Evolutionary conservation across 35 echinoderm and acorn worm species (phyloP).

Genomic region (Acanthaster planci): DNA sequence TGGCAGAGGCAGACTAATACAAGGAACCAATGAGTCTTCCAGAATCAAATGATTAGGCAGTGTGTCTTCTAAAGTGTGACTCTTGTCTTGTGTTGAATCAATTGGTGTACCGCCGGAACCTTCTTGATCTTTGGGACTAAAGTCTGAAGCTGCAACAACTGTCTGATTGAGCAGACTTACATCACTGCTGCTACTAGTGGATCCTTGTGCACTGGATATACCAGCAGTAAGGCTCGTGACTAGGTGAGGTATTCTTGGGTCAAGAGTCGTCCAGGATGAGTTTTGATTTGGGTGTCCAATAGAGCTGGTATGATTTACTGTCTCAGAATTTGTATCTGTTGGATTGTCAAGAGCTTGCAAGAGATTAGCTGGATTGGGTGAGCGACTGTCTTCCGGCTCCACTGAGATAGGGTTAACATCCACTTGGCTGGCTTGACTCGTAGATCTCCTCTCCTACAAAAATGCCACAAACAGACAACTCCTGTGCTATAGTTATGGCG

Average conservation of each 20-base stretch:
- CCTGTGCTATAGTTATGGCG: too few species aligned
- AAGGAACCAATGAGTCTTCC: not conserved
- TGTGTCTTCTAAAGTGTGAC: not conserved
- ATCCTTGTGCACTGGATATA: not conserved
- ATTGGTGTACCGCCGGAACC: not conserved
- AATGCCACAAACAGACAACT: not conserved
- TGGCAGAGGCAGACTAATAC: not conserved
- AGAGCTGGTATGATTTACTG: too few species aligned
- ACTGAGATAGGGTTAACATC: not conserved
- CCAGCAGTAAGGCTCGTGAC: not conserved
- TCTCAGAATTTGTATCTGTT: not conserved
- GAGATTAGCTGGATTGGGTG: not conserved
- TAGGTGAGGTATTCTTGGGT: not conserved
- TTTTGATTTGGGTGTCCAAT: not conserved
- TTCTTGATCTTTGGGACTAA: not conserved
- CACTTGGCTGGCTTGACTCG: not conserved
- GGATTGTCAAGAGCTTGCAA: not conserved
- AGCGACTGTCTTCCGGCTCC: not conserved
- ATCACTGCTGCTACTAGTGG: conserved; percentile 56
- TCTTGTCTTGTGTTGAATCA: not conserved
- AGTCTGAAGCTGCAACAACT: conserved; percentile 42
- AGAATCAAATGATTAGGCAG: too few species aligned
- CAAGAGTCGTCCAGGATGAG: not conserved
- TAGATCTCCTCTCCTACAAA: conserved; percentile 3
- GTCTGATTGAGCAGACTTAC: conserved; percentile 58